Evolutionary conservation across 1,140 invertebrate species (phyloP), one percentile per base, ranked within the genome.

Genomic region (Thereuonema tuberculata): DNA sequence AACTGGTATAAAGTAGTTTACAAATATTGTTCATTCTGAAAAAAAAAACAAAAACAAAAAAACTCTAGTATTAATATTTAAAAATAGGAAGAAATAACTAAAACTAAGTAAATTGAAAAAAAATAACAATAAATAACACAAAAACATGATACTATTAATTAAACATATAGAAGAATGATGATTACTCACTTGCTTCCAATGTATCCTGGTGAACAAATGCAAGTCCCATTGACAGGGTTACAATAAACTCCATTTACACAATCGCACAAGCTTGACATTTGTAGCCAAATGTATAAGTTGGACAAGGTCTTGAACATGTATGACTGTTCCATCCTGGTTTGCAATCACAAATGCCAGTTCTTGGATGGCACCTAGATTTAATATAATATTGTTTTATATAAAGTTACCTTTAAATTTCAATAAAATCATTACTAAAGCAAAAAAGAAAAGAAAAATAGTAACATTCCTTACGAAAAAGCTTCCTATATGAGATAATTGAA

Each of bases 221-320:
- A 94, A 17, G 79, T 82, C 57, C 93, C 93, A 70, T 87, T 85
- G 2, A 86, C 69, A 0, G 89, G 84, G 52, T 89, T 85, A 72
- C 93, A 97, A 65, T 84, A 84, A n/a, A 86, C 91, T 64, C 84
- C 86, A 71, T 95, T 93, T 67, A 84, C 79, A 71, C 93, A 96
- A 47, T 83, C 76, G 70, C 93, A 96, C 12, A 72, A 74, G 37
- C 81, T 47, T 82, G 78, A 70, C 93, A 98, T 20, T 82, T 83
- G 62, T 83, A 78, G 3, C 93, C 93, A 71, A 81, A 97, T 23
- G 78, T 89, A 55, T 88, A 81, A 49, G 85, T 77, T 2, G 86
- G 80, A 71, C 92, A 96, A 29, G 86, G 84, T 2, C 88, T 76
- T 21, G 76, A 75, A 69, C 93, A 96, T 31, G 80, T 78, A 28